Evolutionary conservation across 1,140 invertebrate genomes (phyloP), one percentile per base, ranked within the genome.

Genomic region (Ectropis grisescens): DNA sequence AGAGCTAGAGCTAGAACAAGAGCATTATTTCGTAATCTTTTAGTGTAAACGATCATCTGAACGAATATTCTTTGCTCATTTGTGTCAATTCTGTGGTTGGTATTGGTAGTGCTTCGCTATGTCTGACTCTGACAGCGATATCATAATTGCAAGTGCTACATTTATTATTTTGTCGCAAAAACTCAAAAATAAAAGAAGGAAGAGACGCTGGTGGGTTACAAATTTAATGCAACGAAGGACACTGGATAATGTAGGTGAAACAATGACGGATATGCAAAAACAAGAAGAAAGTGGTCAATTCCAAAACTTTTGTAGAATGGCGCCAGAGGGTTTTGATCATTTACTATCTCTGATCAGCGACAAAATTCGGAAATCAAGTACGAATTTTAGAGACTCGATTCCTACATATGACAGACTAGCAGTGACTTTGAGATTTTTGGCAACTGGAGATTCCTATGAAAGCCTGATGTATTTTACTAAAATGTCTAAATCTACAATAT

Each of bases 311-410:
- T 30, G 27, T 37, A 37, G 36, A 30, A 37, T 37, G 27, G 16
- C 19, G 39, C 39, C 42, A 41, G 37, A 46, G 37, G 37, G 35
- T 45, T 45, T 45, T 45, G 37, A 41, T 39, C 37, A 45, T 45
- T 45, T 45, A 45, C 38, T 45, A 45, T 41, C 42, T 45, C 37
- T 40, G 42, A 37, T 16, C 35, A 37, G 26, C 35, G 26, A 37
- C 12, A 37, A 37, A 37, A 37, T 37, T 37, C 27, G 35, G 12
- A 37, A 37, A 37, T 37, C 35, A 37, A 37, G 35, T 37, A 37
- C 35, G 35, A 40, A 40, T 45, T 45, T 45, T 41, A 40, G 42
- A 39, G 37, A 45, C 42, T 45, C 23, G 31, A 45, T 39, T 40
- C 42, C 37, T 41, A 19, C 36, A 41, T 41, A 37, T 45, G 42